phyloP scores from a whole-genome alignment of 2,113 vertebrate genomes.

The Saccopteryx leptura region DNA sequence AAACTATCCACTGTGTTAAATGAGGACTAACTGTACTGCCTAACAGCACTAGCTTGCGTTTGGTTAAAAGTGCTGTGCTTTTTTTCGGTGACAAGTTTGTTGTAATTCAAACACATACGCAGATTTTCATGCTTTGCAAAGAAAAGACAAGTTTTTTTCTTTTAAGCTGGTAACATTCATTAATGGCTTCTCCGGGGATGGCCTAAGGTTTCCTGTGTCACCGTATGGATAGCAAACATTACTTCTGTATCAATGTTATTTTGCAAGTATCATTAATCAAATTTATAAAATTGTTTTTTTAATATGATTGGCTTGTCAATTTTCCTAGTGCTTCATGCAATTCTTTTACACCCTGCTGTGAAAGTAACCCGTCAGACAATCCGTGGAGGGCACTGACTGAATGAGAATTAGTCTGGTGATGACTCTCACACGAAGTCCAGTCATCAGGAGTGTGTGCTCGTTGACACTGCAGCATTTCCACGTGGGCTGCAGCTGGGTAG shows the following conservation, averaged over 20 bases:
- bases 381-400: constrained; percentile 68
- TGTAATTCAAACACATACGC: constrained; percentile 34
- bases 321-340: constrained; percentile 30
- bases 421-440: constrained; percentile 56
- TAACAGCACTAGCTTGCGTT: neutral
- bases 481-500: neutral
- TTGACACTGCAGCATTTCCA: constrained; percentile 33
- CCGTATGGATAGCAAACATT: constrained; percentile 45
- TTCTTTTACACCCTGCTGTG: constrained; percentile 66
- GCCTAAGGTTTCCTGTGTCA: neutral
- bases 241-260: constrained; percentile 64
- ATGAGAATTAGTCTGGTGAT: constrained; percentile 69
- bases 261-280: constrained; percentile 70
- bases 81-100: neutral
- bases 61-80: neutral
- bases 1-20: neutral
- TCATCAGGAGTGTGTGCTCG: constrained; percentile 44
- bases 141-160: neutral
- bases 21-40: neutral
- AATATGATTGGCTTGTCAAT: constrained; percentile 71
- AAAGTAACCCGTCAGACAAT: constrained; percentile 80
- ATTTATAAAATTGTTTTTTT: constrained; percentile 74
- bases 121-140: neutral
- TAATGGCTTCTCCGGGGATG: constrained; percentile 41
- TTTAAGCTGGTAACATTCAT: neutral